A percentile compares a stretch with the other conserved stretches of the same genome.
These are phyloP conservation scores for Argyrosomus japonicus DNA, from an alignment of 2,113 vertebrate species.

Conservation along the genomic window DNA sequence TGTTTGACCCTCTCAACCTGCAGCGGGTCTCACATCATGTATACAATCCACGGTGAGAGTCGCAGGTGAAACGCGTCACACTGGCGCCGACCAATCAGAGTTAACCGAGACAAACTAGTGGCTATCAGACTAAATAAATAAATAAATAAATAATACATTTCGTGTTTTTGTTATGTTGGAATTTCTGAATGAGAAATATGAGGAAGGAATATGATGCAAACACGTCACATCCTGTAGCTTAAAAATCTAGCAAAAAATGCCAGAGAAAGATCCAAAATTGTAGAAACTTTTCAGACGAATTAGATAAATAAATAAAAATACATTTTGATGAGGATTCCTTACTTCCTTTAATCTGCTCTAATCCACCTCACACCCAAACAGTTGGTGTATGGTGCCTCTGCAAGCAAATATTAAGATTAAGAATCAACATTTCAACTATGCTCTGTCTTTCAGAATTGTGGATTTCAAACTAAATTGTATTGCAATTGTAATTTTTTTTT, in stretches of 20 bases:
- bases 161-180: too few relatives aligned
- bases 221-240: too few relatives aligned
- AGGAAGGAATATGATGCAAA: too few relatives aligned
- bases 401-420: background rate
- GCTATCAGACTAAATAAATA: background rate
- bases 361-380: background rate
- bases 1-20: background rate
- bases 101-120: fast-evolving
- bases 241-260: too few relatives aligned
- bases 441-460: background rate
- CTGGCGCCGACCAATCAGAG: constrained; percentile 35
- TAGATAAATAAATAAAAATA: too few relatives aligned
- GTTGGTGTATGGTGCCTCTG: background rate
- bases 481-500: background rate
- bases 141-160: too few relatives aligned
- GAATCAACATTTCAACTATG: background rate
- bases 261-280: too few relatives aligned
- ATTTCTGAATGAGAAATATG: too few relatives aligned
- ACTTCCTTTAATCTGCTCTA: background rate
- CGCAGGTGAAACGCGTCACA: constrained; percentile 46
- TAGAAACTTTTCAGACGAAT: too few relatives aligned
- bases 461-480: too few relatives aligned
- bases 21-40: background rate
- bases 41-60: constrained; percentile 27
- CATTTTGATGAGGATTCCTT: background rate